Conservation (phyloP, 1,140 invertebrate genomes). For the Pogonomyrmex californicus region DNA sequence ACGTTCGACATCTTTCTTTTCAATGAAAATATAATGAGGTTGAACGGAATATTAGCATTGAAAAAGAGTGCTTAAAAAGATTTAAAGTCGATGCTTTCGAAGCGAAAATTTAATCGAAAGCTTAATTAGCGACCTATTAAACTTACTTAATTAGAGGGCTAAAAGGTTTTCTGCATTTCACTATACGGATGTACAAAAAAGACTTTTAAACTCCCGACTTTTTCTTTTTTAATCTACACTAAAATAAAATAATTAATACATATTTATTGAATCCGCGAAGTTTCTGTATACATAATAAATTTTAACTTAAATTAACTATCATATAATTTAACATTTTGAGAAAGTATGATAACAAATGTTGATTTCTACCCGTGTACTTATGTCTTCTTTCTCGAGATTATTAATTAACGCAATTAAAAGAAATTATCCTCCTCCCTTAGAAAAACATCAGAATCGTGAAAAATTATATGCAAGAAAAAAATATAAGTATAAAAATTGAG, state of each 20-base stretch:
- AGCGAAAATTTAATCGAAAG: constrained; percentile 58
- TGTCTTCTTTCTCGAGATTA: not conserved
- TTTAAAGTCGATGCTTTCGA: constrained; percentile 47
- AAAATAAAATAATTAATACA: not conserved
- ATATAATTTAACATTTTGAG: not conserved
- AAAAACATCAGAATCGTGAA: not conserved
- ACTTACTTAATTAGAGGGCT: constrained; percentile 58
- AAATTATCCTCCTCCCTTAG: not conserved
- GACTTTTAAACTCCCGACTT: not conserved
- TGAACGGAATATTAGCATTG: constrained; percentile 18
- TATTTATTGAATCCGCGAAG: not conserved
- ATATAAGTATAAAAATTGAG: not conserved
- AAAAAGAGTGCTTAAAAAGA: constrained; percentile 33
- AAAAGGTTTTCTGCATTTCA: constrained; percentile 38
- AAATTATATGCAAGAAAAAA: not conserved
- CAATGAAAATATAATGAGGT: constrained; percentile 27
- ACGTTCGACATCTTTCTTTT: not conserved
- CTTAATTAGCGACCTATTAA: constrained; percentile 59
- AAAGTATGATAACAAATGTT: not conserved
- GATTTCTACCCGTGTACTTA: not conserved
- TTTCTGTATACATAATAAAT: not conserved
- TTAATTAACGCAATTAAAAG: not conserved
- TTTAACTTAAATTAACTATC: not conserved
- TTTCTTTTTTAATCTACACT: not conserved
- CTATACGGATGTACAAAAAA: not conserved